Base-by-base conservation (phyloP, 2,113 vertebrate genomes). In the Odontesthes bonariensis region DNA sequence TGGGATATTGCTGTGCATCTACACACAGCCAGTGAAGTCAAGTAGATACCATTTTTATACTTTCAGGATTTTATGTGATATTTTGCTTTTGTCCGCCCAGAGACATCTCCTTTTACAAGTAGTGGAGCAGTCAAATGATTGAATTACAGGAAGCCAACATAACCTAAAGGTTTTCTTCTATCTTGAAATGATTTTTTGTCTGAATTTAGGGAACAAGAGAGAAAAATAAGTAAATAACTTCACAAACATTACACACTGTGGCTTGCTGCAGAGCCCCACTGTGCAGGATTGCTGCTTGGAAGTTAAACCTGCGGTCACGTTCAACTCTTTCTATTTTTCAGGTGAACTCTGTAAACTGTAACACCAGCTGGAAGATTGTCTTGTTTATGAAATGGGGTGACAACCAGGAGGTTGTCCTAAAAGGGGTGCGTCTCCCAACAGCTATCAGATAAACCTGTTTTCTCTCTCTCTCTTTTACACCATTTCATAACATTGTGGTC, bases 301-400 rank as follows among this genome's bases (percentile, higher is more conserved):
- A 46, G 70, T 56, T 35, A 7, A 16, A 61, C 44, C 38, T 65
- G 4, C 33, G 35, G 38, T 79, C 46, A 64, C 38, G 0, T 60
- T 44, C 10, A 16, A 19, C 23, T 73, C 63, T 59, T 22, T 69
- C 70, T 85, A 27, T 88, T 55, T 88, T 83, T 33, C 73, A 99
- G 98, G 98, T 99, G 42, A 99, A 99, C 92, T 99, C 98, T 0
- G 98, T 99, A 82, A 99, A 99, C 92, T 99, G 98, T 88, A 99
- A 96, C 81, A 99, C 98, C 38, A 99, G 97, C 93, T 99, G 98
- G 98, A 99, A 99, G 85, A 98, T 99, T 1, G 97, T 99, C 61
- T 94, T 99, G 42, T 99, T 99, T 73, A 99, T 99, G 98, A 99
- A 99, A 89, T 99, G 98, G 98, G 95, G 96, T 0, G 98, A 99